A percentile compares a stretch with the other conserved stretches of the same genome.
Evolutionary conservation across 1,140 invertebrate species (phyloP).

Genomic region (Glossosoma conforme): DNA sequence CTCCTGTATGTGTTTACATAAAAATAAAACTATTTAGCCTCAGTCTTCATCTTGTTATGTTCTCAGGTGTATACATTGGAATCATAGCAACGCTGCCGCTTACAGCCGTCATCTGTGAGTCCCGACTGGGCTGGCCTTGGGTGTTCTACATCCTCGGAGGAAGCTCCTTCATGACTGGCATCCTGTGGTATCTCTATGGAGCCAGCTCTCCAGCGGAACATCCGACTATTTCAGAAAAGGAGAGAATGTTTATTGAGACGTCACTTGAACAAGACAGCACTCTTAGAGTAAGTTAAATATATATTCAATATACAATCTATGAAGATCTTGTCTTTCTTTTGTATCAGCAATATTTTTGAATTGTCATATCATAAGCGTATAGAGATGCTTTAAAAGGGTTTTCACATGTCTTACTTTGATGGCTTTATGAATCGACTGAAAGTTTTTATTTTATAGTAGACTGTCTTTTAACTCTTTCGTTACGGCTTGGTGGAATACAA

Average conservation of each 20-base stretch:
- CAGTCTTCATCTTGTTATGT: too few relatives aligned
- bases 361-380: too few relatives aligned
- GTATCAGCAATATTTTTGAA: too few relatives aligned
- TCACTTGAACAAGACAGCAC: constrained; percentile 14
- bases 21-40: too few relatives aligned
- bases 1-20: too few relatives aligned
- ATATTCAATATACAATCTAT: background rate
- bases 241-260: constrained; percentile 8
- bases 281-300: background rate
- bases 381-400: too few relatives aligned
- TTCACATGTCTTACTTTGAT: background rate
- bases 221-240: constrained; percentile 6
- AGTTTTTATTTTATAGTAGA: background rate
- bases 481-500: too few relatives aligned
- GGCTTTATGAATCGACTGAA: background rate
- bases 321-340: background rate
- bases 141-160: constrained; percentile 12
- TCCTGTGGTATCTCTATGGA: constrained; percentile 9
- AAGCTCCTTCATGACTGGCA: background rate
- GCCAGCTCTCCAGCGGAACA: constrained; percentile 13
- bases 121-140: constrained; percentile 6
- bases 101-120: background rate
- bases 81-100: background rate
- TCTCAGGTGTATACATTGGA: background rate
- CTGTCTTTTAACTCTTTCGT: too few relatives aligned